Conservation (phyloP, 2,113 vertebrate genomes). For the Mormoops blainvillei region DNA sequence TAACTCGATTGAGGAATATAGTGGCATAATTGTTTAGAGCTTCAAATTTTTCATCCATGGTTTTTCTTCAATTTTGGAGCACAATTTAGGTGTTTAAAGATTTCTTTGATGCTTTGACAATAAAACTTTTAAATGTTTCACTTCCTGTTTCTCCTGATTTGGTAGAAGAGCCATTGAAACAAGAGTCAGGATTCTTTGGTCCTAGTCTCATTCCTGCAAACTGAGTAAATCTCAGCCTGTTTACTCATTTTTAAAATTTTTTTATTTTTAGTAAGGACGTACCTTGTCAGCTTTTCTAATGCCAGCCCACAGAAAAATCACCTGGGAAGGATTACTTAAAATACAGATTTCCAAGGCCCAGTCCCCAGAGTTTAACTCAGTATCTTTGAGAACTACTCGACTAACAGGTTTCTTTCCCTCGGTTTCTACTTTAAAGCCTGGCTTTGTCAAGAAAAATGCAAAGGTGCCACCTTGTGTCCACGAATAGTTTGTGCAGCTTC, state of each 20-base stretch:
- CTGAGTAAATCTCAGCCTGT: not conserved
- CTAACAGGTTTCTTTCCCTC: not conserved
- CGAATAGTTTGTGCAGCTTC: not conserved
- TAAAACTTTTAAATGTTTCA: not conserved
- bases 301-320: not conserved
- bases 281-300: not conserved
- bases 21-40: not conserved
- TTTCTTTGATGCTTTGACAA: not conserved
- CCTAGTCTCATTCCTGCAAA: not conserved
- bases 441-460: not conserved
- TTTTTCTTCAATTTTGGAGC: not conserved
- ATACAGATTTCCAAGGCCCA: not conserved
- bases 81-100: not conserved
- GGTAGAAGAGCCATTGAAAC: not conserved
- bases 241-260: not conserved
- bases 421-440: not conserved
- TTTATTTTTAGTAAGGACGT: not conserved
- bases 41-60: not conserved
- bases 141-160: not conserved
- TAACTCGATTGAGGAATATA: not conserved
- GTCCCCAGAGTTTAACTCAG: not conserved
- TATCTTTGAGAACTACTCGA: not conserved
- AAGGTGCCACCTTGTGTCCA: constrained; percentile 72
- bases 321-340: not conserved
- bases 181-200: not conserved